Evolutionary conservation across 2,888 invertebrate genomes (phyloP).

Genomic region (Ennomos quercinarius): DNA sequence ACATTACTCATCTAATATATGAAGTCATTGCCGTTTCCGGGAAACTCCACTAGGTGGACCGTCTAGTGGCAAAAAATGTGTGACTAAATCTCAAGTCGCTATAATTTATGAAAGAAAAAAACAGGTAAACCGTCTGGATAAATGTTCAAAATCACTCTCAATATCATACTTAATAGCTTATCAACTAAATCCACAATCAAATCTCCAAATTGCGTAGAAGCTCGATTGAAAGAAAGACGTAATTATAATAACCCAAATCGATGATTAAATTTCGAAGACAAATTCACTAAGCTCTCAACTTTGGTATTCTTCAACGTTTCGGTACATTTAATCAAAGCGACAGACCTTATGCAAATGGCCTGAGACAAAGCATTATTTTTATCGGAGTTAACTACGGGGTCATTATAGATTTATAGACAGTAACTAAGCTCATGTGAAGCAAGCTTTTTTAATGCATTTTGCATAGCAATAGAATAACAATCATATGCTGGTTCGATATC

Average conservation of each 20-base stretch:
- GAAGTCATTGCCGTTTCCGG: too few relatives aligned
- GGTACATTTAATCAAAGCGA: constrained; percentile 38
- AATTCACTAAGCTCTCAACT: constrained; percentile 24
- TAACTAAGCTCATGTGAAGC: constrained; percentile 6
- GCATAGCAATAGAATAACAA: too few relatives aligned
- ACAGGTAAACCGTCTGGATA: too few relatives aligned
- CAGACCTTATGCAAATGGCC: constrained; percentile 40
- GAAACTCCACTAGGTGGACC: too few relatives aligned
- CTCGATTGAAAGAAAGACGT: constrained; percentile 11
- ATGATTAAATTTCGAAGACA: constrained; percentile 24
- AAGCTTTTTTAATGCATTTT: too few relatives aligned
- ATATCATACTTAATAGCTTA: constrained; percentile 9
- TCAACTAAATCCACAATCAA: constrained; percentile 7
- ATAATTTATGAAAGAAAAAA: too few relatives aligned
- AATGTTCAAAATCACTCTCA: neutral
- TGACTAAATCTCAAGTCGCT: too few relatives aligned
- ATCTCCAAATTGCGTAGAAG: constrained; percentile 7
- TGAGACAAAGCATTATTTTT: constrained; percentile 41
- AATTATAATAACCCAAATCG: constrained; percentile 23
- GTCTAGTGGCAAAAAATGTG: too few relatives aligned
- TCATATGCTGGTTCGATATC: too few relatives aligned
- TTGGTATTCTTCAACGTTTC: constrained; percentile 26
- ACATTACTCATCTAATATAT: too few relatives aligned
- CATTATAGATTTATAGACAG: constrained; percentile 18
- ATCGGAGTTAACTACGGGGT: constrained; percentile 36